Conservation (phyloP, 2,797 vertebrate species). For the Hyperoplus lanceolatus region DNA sequence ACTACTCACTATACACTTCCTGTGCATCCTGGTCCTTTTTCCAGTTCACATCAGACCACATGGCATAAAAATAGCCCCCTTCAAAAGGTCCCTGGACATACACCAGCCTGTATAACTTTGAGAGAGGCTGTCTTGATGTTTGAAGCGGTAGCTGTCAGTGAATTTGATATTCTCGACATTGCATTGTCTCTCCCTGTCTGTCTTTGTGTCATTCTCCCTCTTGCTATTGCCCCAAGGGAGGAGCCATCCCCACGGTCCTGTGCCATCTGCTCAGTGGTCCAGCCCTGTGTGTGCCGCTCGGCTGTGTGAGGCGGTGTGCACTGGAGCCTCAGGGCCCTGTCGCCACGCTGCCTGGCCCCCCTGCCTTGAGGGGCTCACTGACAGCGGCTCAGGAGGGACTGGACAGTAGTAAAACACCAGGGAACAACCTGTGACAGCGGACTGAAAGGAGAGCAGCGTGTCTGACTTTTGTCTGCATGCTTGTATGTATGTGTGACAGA, state of each 20-base stretch:
- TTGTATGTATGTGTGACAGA: constrained; percentile 44
- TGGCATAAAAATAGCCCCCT: constrained; percentile 18
- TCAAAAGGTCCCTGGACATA: constrained; percentile 61
- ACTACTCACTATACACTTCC: constrained; percentile 69
- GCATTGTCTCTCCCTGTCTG: constrained; percentile 76
- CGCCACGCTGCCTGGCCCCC: constrained; percentile 73
- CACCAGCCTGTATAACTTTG: constrained; percentile 57
- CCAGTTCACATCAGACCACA: constrained; percentile 54
- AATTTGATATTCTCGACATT: constrained; percentile 76
- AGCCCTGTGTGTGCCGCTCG: constrained; percentile 69
- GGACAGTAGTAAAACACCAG: constrained; percentile 71
- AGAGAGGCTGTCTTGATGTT: constrained; percentile 48
- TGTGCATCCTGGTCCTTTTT: constrained; percentile 48
- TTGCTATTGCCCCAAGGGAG: constrained; percentile 73
- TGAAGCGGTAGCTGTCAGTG: constrained; percentile 74
- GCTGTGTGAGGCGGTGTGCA: constrained; percentile 77
- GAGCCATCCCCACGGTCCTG: constrained; percentile 73
- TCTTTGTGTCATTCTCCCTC: constrained; percentile 75
- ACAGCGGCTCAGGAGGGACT: constrained; percentile 82
- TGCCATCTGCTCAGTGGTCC: constrained; percentile 85
- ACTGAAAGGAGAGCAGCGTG: constrained; percentile 52
- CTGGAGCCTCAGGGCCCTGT: constrained; percentile 80
- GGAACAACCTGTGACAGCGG: constrained; percentile 72
- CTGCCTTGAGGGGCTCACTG: constrained; percentile 73
- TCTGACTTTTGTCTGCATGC: constrained; percentile 57